These are phyloP conservation scores for Acleris cristana DNA, from an alignment of 2,888 invertebrate genomes.

Conservation along the genomic window DNA sequence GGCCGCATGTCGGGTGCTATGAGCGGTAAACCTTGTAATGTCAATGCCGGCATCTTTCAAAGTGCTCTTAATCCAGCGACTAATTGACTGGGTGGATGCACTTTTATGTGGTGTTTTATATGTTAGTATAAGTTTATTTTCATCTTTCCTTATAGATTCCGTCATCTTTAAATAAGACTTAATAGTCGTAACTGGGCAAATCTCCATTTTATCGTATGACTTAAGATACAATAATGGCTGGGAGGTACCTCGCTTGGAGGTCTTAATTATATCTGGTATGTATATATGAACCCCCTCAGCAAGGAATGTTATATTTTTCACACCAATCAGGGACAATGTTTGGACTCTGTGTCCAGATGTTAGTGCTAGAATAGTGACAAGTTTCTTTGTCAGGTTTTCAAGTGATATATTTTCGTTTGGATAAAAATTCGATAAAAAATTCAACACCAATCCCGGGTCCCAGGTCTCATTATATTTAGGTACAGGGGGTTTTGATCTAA, in stretches of 20 bases:
- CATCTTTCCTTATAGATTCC: background rate
- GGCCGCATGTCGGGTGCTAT: slow-evolving; percentile 29
- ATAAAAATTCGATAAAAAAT: background rate
- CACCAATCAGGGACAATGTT: slow-evolving; percentile 4
- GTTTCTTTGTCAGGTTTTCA: slow-evolving; percentile 8
- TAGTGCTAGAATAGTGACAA: slow-evolving; percentile 8
- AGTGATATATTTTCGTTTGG: background rate
- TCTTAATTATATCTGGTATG: slow-evolving; percentile 17
- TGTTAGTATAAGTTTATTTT: background rate
- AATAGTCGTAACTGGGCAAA: slow-evolving; percentile 7
- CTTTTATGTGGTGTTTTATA: slow-evolving; percentile 1
- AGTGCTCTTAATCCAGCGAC: slow-evolving; percentile 15
- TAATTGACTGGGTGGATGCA: slow-evolving; percentile 6
- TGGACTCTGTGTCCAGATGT: slow-evolving; percentile 17
- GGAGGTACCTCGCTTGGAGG: background rate
- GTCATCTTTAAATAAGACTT: background rate
- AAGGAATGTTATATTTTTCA: slow-evolving; percentile 3
- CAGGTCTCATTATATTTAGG: no score
- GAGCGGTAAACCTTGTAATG: slow-evolving; percentile 11
- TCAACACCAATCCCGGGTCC: slow-evolving; percentile 10
- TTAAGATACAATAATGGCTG: background rate
- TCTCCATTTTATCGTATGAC: background rate
- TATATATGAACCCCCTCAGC: background rate
- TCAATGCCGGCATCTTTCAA: slow-evolving; percentile 7
- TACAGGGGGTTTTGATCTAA: no score